Evolutionary conservation across 2,797 vertebrate species (phyloP).

Genomic region (Enteromius mattozi): DNA sequence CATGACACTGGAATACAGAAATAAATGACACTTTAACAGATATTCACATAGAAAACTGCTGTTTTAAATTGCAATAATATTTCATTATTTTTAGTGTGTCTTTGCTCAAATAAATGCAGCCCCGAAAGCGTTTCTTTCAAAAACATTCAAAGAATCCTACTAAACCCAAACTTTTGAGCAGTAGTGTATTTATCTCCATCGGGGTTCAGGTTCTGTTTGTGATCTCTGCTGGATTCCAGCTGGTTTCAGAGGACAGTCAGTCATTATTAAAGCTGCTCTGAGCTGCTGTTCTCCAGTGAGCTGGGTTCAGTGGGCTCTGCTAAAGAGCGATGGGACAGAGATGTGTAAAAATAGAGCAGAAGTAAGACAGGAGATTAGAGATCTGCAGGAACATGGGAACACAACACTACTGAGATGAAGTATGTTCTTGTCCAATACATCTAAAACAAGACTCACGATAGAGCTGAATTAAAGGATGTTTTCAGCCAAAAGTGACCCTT

Average conservation of each 20-base stretch:
- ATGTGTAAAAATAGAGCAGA: slow-evolving; percentile 15
- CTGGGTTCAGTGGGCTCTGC: neutral
- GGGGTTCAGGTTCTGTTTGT: neutral
- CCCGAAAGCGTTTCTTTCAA: too few species aligned
- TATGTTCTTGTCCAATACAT: neutral
- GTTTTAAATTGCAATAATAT: neutral
- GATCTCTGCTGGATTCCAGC: slow-evolving; percentile 6
- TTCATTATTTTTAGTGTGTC: neutral
- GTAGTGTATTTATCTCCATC: neutral
- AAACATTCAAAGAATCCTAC: neutral
- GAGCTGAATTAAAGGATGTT: neutral
- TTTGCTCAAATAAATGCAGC: neutral
- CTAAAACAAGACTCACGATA: neutral
- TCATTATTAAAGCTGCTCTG: slow-evolving; percentile 7
- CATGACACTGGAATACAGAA: neutral
- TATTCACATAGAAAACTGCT: neutral
- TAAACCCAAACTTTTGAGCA: neutral
- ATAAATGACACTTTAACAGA: neutral
- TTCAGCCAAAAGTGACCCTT: neutral
- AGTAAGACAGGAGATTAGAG: slow-evolving; percentile 15
- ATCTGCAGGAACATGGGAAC: slow-evolving; percentile 17
- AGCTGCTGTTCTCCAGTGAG: neutral
- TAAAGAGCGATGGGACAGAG: slow-evolving; percentile 24
- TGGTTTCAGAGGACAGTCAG: neutral
- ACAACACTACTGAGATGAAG: neutral